Evolutionary conservation across 2,113 vertebrate genomes (phyloP).

Genomic region (Paedocypris sp.): DNA sequence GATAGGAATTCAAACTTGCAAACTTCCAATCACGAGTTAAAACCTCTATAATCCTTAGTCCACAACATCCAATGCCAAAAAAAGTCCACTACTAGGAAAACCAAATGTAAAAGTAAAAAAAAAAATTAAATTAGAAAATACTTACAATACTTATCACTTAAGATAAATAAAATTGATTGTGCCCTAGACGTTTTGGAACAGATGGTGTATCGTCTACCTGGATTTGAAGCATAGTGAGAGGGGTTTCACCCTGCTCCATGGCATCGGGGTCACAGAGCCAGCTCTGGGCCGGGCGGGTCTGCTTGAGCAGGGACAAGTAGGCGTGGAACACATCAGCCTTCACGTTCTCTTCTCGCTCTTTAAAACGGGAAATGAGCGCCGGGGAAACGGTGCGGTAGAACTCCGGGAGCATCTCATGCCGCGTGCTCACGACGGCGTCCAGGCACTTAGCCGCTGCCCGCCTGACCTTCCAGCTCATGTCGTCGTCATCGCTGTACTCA

Average conservation of each 20-base stretch:
- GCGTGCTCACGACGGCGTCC: constrained; percentile 90
- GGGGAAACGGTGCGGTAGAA: constrained; percentile 96
- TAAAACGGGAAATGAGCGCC: constrained; percentile 90
- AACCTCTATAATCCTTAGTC: no score
- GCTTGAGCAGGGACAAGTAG: constrained; percentile 93
- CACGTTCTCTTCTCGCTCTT: constrained; percentile 96
- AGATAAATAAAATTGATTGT: no score
- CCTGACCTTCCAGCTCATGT: constrained; percentile 99
- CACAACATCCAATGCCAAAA: no score
- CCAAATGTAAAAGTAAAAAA: no score
- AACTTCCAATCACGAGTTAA: no score
- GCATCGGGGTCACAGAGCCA: constrained; percentile 95
- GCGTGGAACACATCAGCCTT: constrained; percentile 98
- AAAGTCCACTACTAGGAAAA: no score
- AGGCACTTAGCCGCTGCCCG: constrained; percentile 91
- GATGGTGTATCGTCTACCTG: constrained; percentile 77
- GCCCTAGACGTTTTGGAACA: no score
- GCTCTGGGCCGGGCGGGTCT: constrained; percentile 93
- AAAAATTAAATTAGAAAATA: no score
- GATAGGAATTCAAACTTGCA: no score
- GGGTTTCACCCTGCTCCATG: constrained; percentile 97
- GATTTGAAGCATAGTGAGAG: constrained; percentile 94
- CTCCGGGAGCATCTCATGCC: constrained; percentile 97
- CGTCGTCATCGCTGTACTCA: constrained; percentile 96
- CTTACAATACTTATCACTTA: no score